Percentiles rank a stretch among this genome's conserved stretches.
Evolutionary conservation across 2,113 vertebrate species (phyloP).

Genomic region (Kryptolebias marmoratus): DNA sequence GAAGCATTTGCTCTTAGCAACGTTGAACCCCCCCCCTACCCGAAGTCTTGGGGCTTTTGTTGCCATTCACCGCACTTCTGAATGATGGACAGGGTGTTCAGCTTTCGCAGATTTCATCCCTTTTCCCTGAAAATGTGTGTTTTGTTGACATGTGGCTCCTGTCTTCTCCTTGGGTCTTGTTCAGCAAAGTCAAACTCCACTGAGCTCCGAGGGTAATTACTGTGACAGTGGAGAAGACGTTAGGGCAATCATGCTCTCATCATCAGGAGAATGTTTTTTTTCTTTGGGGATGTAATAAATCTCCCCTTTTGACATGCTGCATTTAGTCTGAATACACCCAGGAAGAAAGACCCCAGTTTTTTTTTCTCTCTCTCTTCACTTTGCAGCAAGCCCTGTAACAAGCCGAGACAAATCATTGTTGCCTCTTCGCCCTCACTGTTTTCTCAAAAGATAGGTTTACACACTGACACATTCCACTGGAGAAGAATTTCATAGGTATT

Average conservation of each 20-base stretch:
- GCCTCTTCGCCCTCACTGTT: constrained; percentile 59
- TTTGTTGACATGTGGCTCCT: constrained; percentile 62
- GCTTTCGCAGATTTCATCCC: constrained; percentile 61
- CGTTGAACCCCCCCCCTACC: constrained; percentile 60
- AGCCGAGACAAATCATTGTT: constrained; percentile 81
- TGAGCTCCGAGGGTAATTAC: constrained; percentile 71
- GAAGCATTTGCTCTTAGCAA: constrained; percentile 74
- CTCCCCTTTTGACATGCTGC: constrained; percentile 75
- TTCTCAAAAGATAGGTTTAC: constrained; percentile 72
- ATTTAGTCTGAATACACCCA: constrained; percentile 78
- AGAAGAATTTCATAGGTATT: constrained; percentile 70
- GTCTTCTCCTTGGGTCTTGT: constrained; percentile 46
- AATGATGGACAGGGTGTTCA: constrained; percentile 73
- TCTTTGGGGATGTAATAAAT: constrained; percentile 76
- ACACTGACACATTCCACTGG: constrained; percentile 67
- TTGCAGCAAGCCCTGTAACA: constrained; percentile 75
- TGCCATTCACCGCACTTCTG: constrained; percentile 56
- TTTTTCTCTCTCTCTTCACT: constrained; percentile 39
- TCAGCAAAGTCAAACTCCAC: constrained; percentile 51
- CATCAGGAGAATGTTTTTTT: constrained; percentile 74
- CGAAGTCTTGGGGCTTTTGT: constrained; percentile 74
- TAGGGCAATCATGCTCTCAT: constrained; percentile 74
- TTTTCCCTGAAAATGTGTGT: constrained; percentile 56
- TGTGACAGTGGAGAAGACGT: constrained; percentile 68
- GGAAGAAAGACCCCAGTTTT: constrained; percentile 65